A percentile compares a stretch with the other conserved stretches of the same genome.
These are phyloP conservation scores for Ochlodes sylvanus DNA, from an alignment of 2,888 invertebrate genomes.

Conservation along the genomic window DNA sequence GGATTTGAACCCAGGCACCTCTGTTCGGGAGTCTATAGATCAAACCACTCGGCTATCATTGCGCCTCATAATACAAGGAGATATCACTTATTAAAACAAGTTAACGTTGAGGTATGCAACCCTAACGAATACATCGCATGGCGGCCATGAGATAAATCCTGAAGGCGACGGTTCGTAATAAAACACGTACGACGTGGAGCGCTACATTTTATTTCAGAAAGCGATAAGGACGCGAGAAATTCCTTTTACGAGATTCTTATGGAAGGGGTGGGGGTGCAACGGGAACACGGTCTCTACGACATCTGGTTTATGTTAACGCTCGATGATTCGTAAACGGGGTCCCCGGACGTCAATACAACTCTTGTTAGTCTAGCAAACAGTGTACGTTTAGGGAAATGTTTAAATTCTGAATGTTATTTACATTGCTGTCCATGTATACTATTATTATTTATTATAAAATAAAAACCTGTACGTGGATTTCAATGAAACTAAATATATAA, in stretches of 20 bases:
- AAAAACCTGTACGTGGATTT: too few relatives aligned
- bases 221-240: conserved; percentile 83
- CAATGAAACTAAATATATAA: too few relatives aligned
- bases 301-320: conserved; percentile 73
- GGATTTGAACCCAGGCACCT: too few relatives aligned
- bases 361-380: conserved; percentile 28
- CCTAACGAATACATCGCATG: conserved; percentile 50
- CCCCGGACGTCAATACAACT: conserved; percentile 39
- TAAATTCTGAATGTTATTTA: too few relatives aligned
- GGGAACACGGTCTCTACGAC: conserved; percentile 67
- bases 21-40: too few relatives aligned
- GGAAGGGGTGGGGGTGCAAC: conserved; percentile 60
- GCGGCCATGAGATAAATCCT: conserved; percentile 80
- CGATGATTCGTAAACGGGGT: conserved; percentile 50
- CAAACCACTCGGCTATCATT: too few relatives aligned
- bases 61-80: too few relatives aligned
- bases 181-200: conserved; percentile 79
- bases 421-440: too few relatives aligned
- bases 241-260: conserved; percentile 81
- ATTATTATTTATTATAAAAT: too few relatives aligned
- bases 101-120: conserved; percentile 29
- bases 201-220: conserved; percentile 84
- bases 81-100: background rate
- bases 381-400: background rate
- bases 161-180: conserved; percentile 78